These are phyloP conservation scores for Ibidorhyncha struthersii DNA, from an alignment of 2,113 vertebrate genomes.

Conservation along the genomic window DNA sequence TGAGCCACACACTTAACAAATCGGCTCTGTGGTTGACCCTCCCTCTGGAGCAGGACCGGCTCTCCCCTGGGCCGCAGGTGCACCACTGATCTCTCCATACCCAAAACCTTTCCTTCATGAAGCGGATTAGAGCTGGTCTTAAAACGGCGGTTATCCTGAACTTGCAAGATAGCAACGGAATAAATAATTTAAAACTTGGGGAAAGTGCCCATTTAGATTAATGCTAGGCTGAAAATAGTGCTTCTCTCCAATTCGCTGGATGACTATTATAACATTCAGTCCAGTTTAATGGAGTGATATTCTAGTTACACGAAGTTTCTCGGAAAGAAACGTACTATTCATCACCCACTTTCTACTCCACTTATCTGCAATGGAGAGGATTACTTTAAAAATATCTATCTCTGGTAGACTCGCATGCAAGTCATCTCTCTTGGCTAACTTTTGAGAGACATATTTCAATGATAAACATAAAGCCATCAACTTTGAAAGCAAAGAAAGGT, in stretches of 20 bases:
- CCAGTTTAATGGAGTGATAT: not conserved
- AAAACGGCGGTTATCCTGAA: not conserved
- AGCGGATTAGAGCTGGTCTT: not conserved
- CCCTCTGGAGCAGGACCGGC: not conserved
- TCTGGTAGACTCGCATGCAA: not conserved
- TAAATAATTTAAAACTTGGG: conserved; percentile 25
- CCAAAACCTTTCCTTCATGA: not conserved
- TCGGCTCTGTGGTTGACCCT: not conserved
- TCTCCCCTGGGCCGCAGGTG: not conserved
- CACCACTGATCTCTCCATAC: no score
- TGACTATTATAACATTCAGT: not conserved
- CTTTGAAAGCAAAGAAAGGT: not conserved
- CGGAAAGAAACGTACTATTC: not conserved
- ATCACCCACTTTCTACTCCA: not conserved
- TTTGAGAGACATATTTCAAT: not conserved
- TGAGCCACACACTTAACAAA: not conserved
- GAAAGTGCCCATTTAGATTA: conserved; percentile 10
- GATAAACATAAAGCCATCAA: not conserved
- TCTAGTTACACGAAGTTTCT: conserved; percentile 8
- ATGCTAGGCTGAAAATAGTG: conserved; percentile 47
- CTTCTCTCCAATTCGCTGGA: not conserved
- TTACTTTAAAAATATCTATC: not conserved
- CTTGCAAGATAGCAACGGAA: not conserved
- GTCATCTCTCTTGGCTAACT: not conserved
- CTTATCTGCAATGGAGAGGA: not conserved